Evolutionary conservation across 2,888 invertebrate genomes (phyloP).

Genomic region (Chrysotoxum bicinctum): DNA sequence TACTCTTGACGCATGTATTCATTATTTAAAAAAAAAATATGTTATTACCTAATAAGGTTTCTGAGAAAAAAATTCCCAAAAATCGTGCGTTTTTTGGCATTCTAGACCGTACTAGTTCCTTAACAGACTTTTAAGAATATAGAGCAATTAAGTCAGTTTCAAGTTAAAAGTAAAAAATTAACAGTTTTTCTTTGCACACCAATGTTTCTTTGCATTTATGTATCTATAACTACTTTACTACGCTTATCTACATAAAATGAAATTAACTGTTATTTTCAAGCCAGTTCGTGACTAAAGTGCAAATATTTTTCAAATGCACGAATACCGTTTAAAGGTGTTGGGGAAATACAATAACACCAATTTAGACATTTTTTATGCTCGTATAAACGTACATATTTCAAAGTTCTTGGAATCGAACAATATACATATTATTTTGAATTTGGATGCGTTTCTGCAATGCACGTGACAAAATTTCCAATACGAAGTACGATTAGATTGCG

Average conservation of each 20-base stretch:
- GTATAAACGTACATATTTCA: not conserved
- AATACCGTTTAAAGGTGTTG: not conserved
- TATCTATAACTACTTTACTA: not conserved
- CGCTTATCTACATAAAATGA: not conserved
- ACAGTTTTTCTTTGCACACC: not conserved
- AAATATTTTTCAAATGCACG: not conserved
- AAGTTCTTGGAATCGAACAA: not conserved
- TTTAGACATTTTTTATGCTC: not conserved
- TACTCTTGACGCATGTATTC: too few relatives aligned
- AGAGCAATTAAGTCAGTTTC: too few relatives aligned
- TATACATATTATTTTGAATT: not conserved
- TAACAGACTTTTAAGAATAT: too few relatives aligned
- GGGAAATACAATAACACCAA: not conserved
- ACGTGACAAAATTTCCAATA: not conserved
- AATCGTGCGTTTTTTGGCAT: too few relatives aligned
- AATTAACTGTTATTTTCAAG: not conserved
- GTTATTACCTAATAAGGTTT: too few relatives aligned
- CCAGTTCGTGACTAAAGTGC: conserved; percentile 8
- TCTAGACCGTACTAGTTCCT: too few relatives aligned
- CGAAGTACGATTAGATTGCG: not conserved
- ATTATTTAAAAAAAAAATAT: too few relatives aligned
- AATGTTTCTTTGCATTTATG: not conserved
- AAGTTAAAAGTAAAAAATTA: too few relatives aligned
- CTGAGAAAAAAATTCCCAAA: too few relatives aligned
- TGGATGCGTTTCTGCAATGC: not conserved